phyloP scores from a whole-genome alignment of 2,113 vertebrate genomes.

The Proterorhinus semilunaris region DNA sequence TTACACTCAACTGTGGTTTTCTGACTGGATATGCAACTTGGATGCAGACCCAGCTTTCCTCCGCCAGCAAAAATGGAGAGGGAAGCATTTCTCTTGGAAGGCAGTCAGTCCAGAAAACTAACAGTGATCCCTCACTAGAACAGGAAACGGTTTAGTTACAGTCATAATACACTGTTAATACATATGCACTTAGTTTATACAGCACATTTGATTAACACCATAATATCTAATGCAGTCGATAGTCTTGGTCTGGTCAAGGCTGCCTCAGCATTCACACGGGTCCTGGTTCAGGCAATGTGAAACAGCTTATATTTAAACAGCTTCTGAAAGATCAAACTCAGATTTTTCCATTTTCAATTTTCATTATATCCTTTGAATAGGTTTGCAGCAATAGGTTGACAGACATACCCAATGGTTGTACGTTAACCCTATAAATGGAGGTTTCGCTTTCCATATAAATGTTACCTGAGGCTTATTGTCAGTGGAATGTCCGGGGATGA shows the following conservation, averaged over 20 bases:
- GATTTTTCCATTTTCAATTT: constrained; percentile 29
- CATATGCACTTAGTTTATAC: too few species aligned
- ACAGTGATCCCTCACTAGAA: constrained; percentile 30
- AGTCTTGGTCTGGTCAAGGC: too few species aligned
- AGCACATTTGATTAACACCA: too few species aligned
- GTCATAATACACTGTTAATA: too few species aligned
- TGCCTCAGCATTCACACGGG: too few species aligned
- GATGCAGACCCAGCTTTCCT: constrained; percentile 21
- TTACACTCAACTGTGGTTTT: constrained; percentile 38
- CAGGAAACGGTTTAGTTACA: not conserved
- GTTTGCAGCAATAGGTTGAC: constrained; percentile 59
- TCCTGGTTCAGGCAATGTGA: not conserved
- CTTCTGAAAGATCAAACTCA: constrained; percentile 13
- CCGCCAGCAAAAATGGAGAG: constrained; percentile 33
- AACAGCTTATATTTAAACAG: constrained; percentile 12
- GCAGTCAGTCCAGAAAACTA: constrained; percentile 9
- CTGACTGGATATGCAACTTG: constrained; percentile 50
- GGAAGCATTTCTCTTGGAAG: constrained; percentile 34
- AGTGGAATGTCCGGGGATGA: constrained; percentile 33
- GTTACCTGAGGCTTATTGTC: constrained; percentile 49
- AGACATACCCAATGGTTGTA: constrained; percentile 20
- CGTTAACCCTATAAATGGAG: constrained; percentile 31
- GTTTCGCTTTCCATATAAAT: constrained; percentile 10
- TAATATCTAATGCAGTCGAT: too few species aligned
- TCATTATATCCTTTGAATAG: constrained; percentile 57